A percentile compares a stretch with the other conserved stretches of the same genome.
Conservation (phyloP, 1,140 invertebrate species). For the Lepidurus couesii region DNA sequence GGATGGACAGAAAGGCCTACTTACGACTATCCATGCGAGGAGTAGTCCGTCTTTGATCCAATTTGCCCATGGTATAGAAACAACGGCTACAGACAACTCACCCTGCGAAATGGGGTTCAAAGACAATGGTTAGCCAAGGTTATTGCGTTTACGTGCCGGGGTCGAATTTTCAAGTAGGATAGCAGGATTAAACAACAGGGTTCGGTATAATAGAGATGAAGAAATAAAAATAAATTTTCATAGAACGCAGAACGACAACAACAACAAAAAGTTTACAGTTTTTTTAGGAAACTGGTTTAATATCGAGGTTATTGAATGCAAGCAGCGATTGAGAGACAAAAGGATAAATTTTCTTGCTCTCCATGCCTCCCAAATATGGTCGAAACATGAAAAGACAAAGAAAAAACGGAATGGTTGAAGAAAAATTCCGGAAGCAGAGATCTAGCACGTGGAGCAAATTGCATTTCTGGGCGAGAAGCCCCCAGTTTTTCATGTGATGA, state of each 20-base stretch:
- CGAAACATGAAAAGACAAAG: neutral
- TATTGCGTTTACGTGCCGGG: conserved; percentile 1
- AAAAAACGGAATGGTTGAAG: neutral
- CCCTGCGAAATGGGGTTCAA: conserved; percentile 4
- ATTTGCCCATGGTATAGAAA: conserved; percentile 29
- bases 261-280: neutral
- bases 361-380: neutral
- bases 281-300: neutral
- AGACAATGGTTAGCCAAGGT: conserved; percentile 14
- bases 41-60: conserved; percentile 29
- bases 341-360: neutral
- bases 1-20: conserved; percentile 30
- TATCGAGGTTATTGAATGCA: neutral
- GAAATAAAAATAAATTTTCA: neutral
- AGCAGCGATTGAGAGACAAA: neutral
- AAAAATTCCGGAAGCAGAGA: neutral
- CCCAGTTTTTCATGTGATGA: neutral
- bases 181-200: neutral
- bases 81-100: conserved; percentile 7
- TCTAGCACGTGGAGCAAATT: neutral
- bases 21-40: conserved; percentile 33
- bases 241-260: neutral
- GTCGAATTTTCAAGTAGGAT: neutral
- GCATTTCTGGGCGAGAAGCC: neutral
- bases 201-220: neutral